Conservation (phyloP, 2,797 vertebrate genomes). For the Sandelia bainsii region DNA sequence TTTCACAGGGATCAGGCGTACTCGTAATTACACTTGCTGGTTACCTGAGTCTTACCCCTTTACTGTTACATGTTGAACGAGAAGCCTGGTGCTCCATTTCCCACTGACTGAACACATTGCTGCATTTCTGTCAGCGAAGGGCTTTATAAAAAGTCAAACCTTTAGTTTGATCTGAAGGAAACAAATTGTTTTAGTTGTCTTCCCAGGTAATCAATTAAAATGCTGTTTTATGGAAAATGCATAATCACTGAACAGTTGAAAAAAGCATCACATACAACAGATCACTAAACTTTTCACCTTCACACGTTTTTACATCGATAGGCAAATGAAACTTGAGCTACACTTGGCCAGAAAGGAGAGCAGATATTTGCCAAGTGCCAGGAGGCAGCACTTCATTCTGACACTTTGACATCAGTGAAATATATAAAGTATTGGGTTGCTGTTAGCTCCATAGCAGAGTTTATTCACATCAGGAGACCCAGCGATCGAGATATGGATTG, state of each 20-base stretch:
- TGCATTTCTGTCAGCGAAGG: constrained; percentile 25
- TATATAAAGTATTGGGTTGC: constrained; percentile 82
- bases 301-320: constrained; percentile 70
- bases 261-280: constrained; percentile 66
- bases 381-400: constrained; percentile 79
- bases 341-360: constrained; percentile 63
- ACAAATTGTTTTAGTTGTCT: constrained; percentile 44
- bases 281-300: constrained; percentile 66
- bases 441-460: constrained; percentile 70
- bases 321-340: constrained; percentile 72
- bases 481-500: constrained; percentile 85
- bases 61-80: constrained; percentile 52
- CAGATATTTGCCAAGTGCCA: constrained; percentile 67
- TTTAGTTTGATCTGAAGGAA: constrained; percentile 28
- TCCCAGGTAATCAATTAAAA: constrained; percentile 37
- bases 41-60: constrained; percentile 69
- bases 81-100: constrained; percentile 44
- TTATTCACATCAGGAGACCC: constrained; percentile 82
- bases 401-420: constrained; percentile 78
- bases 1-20: constrained; percentile 72
- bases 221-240: constrained; percentile 44
- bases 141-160: constrained; percentile 27
- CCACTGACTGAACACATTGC: constrained; percentile 47
- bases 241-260: constrained; percentile 47
- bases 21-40: constrained; percentile 82